Base-by-base conservation (phyloP, 1,140 invertebrate genomes). In the Aphelinus atriplicis region DNA sequence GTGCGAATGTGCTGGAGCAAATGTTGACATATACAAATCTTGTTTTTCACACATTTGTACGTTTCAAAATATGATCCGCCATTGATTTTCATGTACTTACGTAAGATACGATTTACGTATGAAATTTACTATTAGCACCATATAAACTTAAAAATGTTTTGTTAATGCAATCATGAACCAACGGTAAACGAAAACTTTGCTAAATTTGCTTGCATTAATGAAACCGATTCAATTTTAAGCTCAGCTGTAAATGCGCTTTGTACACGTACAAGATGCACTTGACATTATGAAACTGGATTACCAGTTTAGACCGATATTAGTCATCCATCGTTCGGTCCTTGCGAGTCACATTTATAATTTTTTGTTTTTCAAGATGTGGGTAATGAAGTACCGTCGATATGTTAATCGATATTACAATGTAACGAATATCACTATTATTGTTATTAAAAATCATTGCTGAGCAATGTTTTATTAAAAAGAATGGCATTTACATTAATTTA, bases 401-500 rank as follows among this genome's bases (percentile, higher is more conserved):
- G 70, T 83, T 81, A 79, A 81, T 77, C 69, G 81, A 78, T 79
- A 75, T 78, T 58, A 75, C 72, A 76, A 74, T 84, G 79, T 81
- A 83, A 82, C 65, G 67, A 81, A 77, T 68, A 73, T 78, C 65
- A 72, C 74, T 78, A 65, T 77, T 78, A 80, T 79, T 83, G 80
- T 84, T 84, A 83, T 80, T 81, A 80, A 82, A 80, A 46, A 57
- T 76, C 80, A 80, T 83, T 83, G 82, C 79, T 83, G 81, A 72
- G 82, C 80, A 83, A 79, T 83, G 82, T 68, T 63, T 69, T 76
- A 78, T 78, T 53, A 69, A 43, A 66, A 73, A 80, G 77, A 68
- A 77, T 76, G 78, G 71, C 50, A 51, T 83, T 81, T 77, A 64
- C 53, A 73, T 77, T 76, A 70, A 66, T 58, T 74, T 66, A 63